Percentiles rank a stretch among this genome's conserved stretches.
phyloP scores from a whole-genome alignment of 2,797 vertebrate species.

The Luscinia megarhynchos region DNA sequence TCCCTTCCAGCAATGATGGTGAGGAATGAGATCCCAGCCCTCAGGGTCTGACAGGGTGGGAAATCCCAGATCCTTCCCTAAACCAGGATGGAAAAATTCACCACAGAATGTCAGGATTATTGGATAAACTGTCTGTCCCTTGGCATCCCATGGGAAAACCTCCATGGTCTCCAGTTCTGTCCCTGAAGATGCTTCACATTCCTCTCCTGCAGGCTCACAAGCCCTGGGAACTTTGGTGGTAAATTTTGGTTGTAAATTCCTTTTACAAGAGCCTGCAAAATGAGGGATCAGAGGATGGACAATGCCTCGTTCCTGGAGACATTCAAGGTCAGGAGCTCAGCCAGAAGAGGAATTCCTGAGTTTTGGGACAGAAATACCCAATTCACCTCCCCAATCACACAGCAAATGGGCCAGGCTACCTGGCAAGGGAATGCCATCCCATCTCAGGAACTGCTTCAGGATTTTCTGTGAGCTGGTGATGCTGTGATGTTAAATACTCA shows the following conservation, averaged over 20 bases:
- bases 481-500: fast-evolving
- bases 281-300: background rate
- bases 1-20: background rate
- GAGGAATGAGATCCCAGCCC: background rate
- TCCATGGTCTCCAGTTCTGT: background rate
- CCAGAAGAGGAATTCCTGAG: background rate
- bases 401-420: background rate
- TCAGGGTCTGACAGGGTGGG: fast-evolving
- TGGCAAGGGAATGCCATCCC: background rate
- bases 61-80: background rate
- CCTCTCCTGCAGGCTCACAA: background rate
- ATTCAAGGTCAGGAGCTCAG: background rate
- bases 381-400: background rate
- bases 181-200: background rate
- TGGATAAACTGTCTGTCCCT: background rate
- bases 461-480: background rate
- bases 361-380: background rate
- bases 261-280: background rate
- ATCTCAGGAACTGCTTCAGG: background rate
- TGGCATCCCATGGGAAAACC: background rate
- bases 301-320: too few relatives aligned
- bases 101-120: fast-evolving
- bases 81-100: background rate
- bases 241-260: background rate
- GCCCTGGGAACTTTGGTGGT: fast-evolving